Percentiles rank a stretch among this genome's conserved stretches.
phyloP scores from a whole-genome alignment of 2,888 invertebrate species.

The Andrena camellia region DNA sequence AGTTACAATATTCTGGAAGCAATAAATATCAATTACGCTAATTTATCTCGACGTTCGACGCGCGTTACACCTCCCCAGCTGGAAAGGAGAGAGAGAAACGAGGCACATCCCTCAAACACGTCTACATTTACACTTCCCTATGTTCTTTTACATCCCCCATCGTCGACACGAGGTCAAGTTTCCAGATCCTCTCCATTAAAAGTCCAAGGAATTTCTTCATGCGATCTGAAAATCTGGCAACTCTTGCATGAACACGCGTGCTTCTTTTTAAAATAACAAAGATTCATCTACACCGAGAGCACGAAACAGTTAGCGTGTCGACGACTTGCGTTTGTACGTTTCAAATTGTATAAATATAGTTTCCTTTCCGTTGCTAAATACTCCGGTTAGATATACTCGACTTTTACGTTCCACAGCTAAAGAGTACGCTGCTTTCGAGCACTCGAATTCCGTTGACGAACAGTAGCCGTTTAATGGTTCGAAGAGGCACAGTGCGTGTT shows the following conservation, averaged over 20 bases:
- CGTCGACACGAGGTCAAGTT: not conserved
- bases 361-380: not conserved
- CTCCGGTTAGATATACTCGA: not conserved
- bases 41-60: slow-evolving; percentile 21
- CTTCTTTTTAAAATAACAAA: not conserved
- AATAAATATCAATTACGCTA: slow-evolving; percentile 61
- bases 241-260: not conserved
- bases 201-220: not conserved
- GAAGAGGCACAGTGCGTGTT: not conserved
- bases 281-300: not conserved
- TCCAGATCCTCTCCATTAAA: not conserved
- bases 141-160: not conserved
- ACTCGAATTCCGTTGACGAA: not conserved
- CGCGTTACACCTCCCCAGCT: not conserved
- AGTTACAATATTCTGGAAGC: slow-evolving; percentile 49
- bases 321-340: slow-evolving; percentile 25
- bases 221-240: not conserved
- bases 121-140: not conserved
- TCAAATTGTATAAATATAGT: slow-evolving; percentile 38
- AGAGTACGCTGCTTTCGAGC: not conserved
- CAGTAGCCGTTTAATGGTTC: not conserved
- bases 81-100: slow-evolving; percentile 6
- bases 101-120: slow-evolving; percentile 27
- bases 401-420: slow-evolving; percentile 4
- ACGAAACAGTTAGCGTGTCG: not conserved